These are phyloP conservation scores for Physella acuta DNA, from an alignment of 1,140 invertebrate species.

Conservation along the genomic window DNA sequence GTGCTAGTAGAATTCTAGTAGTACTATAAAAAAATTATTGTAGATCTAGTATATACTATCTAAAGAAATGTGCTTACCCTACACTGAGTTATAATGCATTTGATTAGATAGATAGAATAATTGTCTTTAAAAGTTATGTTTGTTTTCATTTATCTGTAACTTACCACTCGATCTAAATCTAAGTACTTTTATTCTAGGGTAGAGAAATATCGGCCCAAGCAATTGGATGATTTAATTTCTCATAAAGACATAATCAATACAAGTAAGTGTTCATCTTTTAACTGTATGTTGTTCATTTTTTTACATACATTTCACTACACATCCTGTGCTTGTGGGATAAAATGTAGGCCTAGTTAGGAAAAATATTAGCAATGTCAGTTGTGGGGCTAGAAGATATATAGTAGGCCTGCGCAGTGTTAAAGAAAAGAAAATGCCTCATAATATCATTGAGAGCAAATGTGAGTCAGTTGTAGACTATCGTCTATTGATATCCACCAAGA, in stretches of 20 bases:
- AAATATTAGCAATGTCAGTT: neutral
- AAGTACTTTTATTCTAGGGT: constrained; percentile 73
- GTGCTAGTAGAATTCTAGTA: too few relatives aligned
- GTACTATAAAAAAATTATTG: too few relatives aligned
- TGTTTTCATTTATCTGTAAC: constrained; percentile 1
- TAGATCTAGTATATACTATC: too few relatives aligned
- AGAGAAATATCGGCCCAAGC: constrained; percentile 94
- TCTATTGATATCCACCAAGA: neutral
- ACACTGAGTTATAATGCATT: too few relatives aligned
- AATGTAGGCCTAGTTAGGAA: too few relatives aligned
- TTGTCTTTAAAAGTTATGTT: constrained; percentile 12
- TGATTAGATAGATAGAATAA: too few relatives aligned
- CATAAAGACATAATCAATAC: constrained; percentile 96
- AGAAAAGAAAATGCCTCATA: neutral
- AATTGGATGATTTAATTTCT: constrained; percentile 89
- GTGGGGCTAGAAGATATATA: neutral
- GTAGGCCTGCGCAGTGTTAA: neutral
- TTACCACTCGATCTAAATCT: too few relatives aligned
- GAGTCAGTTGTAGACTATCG: neutral
- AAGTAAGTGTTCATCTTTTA: constrained; percentile 68
- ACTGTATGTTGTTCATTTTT: neutral
- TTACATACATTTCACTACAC: neutral
- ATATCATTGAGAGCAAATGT: neutral
- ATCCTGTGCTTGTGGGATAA: neutral
- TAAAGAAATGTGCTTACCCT: too few relatives aligned